Evolutionary conservation across 2,113 vertebrate species (phyloP), one percentile per base, ranked within the genome.

Genomic region (Sclerurus mexicanus): DNA sequence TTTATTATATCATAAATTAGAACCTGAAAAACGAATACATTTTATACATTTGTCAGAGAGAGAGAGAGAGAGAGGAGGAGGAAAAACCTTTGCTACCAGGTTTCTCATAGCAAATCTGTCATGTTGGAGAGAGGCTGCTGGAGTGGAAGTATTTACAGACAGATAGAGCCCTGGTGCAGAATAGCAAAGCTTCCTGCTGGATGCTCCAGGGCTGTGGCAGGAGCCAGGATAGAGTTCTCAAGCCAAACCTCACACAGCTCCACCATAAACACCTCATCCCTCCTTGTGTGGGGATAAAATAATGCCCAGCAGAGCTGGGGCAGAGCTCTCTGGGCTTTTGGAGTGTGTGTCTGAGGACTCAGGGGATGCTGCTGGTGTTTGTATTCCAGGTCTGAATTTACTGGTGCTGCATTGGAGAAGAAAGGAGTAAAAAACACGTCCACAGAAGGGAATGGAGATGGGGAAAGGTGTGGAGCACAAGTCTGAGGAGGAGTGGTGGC

Each of bases 1-100:
- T 96, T 96, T 96, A 97, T 95, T 95, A 75, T 71, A 90, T 63
- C 87, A 92, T 95, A 97, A 97, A 96, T 96, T 95, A 96, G 85
- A 94, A 62, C 47, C 76, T 91, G 87, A 87, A 96, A 97, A 96
- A 55, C 74, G 90, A 95, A 96, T 94, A 75, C 46, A 72, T 84
- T 95, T 95, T 80, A 92, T 75, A 85, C 53, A 95, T 96, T 97
- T 97, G 89, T 97, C 94, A 95, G 78, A 63, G 62, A 63, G 18
- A 30, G 62, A 90, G 87, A 47, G 75, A 4, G 69, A 58, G 74
- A 47, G 73, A 35, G 67, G 77, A 46, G 58, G 30, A 20, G 25
- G 66, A 20, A 64, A 81, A 85, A 40, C 67, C 85, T 90, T 93
- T 93, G 75, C 66, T 95, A 66, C 89, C 88, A 95, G 88, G 91